Base-by-base conservation (phyloP, 2,797 vertebrate genomes). In the Malurus splendens region DNA sequence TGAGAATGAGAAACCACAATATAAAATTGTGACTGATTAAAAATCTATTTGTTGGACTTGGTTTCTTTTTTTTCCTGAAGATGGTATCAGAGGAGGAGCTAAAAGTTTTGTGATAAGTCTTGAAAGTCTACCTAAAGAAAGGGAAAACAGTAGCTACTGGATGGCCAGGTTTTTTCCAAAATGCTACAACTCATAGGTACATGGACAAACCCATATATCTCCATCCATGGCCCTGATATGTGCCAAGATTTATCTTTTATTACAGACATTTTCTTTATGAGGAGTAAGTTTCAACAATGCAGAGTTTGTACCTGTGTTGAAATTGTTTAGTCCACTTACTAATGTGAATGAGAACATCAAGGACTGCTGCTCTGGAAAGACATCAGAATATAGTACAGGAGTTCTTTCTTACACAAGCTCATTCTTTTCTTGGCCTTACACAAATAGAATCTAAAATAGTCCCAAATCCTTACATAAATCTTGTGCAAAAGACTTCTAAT, bases 401-500 rank as follows among this genome's bases (percentile, higher is more conserved):
- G 5, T 70, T 81, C 57, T 80, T 78, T 89, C 52, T 64, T 73
- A 60, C 28, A 33, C 7, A 22, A 28, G 19, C 52, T 67, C 28
- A 52, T 75, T 52, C 16, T 75, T 59, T 67, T 47, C 39, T 60
- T 86, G 30, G 33, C 45, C 38, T 73, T 88, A 32, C 23, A 73
- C 24, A 86, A 87, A 65, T 56, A 25, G 4, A 62, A 60, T 64
- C 36, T 33, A 78, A 52, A 67, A 76, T 20, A 38, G 38, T 59
- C 41, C 22, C 59, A 90, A 75, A 90, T 86, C 47, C 51, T 81
- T 75, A 22, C 1, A 2, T 66, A 88, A 88, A 88, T 86, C 56
- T 84, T 70, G 38, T 84, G 74, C 60, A 36, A 84, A 81, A 81
- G 70, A 33, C 41, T 86, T 78, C 61, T 80, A 93, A 95, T 92